Evolutionary conservation across 2,888 invertebrate species (phyloP).

Genomic region (Meteorus colon): DNA sequence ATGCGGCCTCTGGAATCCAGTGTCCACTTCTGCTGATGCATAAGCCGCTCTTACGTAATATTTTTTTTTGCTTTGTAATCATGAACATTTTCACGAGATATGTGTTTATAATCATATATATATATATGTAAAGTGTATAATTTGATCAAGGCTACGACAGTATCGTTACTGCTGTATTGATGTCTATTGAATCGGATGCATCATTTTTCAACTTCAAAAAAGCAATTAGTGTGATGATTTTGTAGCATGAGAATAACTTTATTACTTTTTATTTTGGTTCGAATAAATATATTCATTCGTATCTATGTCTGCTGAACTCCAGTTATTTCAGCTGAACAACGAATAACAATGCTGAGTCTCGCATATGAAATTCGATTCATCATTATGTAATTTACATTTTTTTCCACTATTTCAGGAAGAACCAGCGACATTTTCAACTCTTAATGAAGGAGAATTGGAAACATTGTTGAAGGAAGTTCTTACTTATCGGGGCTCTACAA

Average conservation of each 20-base stretch:
- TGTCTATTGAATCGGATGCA: background rate
- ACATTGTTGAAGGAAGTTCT: constrained; percentile 89
- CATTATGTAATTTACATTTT: constrained; percentile 9
- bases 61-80: constrained; percentile 51
- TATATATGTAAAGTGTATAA: background rate
- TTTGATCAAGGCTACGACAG: background rate
- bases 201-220: background rate
- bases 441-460: constrained; percentile 85
- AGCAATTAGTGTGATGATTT: background rate
- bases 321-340: no score
- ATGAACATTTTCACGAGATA: constrained; percentile 45
- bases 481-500: constrained; percentile 85
- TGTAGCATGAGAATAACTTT: background rate
- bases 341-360: no score
- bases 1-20: constrained; percentile 38
- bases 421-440: constrained; percentile 73
- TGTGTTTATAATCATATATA: constrained; percentile 13
- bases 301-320: no score
- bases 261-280: background rate
- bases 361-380: background rate
- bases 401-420: constrained; percentile 66
- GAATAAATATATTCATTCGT: no score
- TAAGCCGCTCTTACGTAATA: constrained; percentile 49
- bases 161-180: background rate
- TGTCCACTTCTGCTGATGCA: constrained; percentile 22